Percentiles rank a stretch among this genome's conserved stretches.
Evolutionary conservation across 2,797 vertebrate species (phyloP).

Genomic region (Hemibagrus guttatus): DNA sequence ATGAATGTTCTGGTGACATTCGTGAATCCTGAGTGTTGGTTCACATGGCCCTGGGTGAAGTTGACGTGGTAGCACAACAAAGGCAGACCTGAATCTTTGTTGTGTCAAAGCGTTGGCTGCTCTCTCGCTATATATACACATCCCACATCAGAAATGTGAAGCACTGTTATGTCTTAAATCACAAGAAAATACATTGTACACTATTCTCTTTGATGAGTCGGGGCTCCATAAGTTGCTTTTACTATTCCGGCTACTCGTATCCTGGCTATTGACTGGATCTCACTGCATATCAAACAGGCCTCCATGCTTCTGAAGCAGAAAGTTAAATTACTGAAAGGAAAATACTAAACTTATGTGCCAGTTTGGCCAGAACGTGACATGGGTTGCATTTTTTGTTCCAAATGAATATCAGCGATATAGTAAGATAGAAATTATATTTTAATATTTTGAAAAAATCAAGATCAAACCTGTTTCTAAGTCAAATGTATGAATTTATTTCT

Average conservation of each 20-base stretch:
- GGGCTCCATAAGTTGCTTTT: conserved; percentile 40
- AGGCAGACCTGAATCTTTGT: conserved; percentile 53
- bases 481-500: not conserved
- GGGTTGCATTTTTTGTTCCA: not conserved
- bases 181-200: conserved; percentile 49
- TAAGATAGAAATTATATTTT: no score
- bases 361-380: not conserved
- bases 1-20: conserved; percentile 23
- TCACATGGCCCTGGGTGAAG: conserved; percentile 38
- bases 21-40: conserved; percentile 21
- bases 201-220: conserved; percentile 57
- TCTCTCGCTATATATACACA: conserved; percentile 36
- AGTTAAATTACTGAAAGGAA: not conserved
- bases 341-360: not conserved
- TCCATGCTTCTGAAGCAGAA: conserved; percentile 10
- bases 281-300: conserved; percentile 8
- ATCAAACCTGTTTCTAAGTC: not conserved
- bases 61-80: conserved; percentile 50
- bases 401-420: not conserved
- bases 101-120: conserved; percentile 36
- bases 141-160: conserved; percentile 48
- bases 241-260: conserved; percentile 34
- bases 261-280: not conserved
- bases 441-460: no score
- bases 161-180: conserved; percentile 47